phyloP scores from a whole-genome alignment of 2,113 vertebrate species.

The Serilophus lunatus region DNA sequence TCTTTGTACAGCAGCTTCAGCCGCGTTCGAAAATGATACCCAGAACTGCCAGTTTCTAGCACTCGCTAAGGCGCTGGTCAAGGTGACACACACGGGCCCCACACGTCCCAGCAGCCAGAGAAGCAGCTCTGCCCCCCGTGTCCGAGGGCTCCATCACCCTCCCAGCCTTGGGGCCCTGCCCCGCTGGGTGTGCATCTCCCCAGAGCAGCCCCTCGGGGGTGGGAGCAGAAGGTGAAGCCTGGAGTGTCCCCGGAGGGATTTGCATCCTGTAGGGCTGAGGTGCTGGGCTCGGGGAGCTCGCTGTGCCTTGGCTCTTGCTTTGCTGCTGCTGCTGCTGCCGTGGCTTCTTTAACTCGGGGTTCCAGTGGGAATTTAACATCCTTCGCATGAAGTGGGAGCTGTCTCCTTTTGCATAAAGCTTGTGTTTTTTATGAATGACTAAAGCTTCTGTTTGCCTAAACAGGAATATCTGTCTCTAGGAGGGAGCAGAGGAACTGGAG shows the following conservation, averaged over 20 bases:
- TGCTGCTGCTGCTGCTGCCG: not conserved
- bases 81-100: not conserved
- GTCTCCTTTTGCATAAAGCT: not conserved
- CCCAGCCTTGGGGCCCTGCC: not conserved
- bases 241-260: not conserved
- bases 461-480: not conserved
- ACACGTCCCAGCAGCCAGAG: not conserved
- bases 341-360: not conserved
- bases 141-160: not conserved
- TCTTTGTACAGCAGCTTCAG: not conserved
- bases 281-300: not conserved
- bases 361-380: not conserved
- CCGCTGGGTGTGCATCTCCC: accelerated
- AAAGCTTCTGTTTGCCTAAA: not conserved
- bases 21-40: not conserved
- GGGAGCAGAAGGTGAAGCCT: not conserved
- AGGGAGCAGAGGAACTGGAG: not conserved
- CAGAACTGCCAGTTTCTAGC: not conserved
- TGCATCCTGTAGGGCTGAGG: not conserved
- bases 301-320: not conserved
- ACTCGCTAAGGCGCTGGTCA: not conserved
- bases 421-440: constrained; percentile 42
- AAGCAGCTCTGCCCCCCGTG: accelerated
- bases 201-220: not conserved
- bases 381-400: not conserved